Evolutionary conservation across 1,140 invertebrate genomes (phyloP).

Genomic region (Maconellicoccus hirsutus): DNA sequence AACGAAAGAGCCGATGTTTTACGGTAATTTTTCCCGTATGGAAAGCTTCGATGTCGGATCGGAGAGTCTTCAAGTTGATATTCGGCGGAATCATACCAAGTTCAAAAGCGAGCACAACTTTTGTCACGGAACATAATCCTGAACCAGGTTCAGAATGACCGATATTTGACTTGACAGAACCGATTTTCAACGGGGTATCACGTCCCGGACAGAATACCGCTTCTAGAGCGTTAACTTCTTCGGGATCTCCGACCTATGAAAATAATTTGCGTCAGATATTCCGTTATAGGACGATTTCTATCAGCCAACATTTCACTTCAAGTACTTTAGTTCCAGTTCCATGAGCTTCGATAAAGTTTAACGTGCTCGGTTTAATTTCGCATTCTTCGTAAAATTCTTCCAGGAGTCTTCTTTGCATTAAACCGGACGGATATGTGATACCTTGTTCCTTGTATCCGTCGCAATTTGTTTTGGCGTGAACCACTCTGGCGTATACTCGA

Average conservation of each 20-base stretch:
- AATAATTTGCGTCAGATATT: too few species aligned
- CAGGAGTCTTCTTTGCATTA: slow-evolving; percentile 64
- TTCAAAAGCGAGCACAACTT: slow-evolving; percentile 61
- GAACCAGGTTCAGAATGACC: slow-evolving; percentile 87
- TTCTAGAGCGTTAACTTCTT: slow-evolving; percentile 77
- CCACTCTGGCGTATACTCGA: slow-evolving; percentile 56
- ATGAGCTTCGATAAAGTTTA: slow-evolving; percentile 84
- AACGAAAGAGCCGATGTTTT: slow-evolving; percentile 21
- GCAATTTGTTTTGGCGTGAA: slow-evolving; percentile 64
- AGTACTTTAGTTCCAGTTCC: slow-evolving; percentile 54
- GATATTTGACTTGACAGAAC: slow-evolving; percentile 86
- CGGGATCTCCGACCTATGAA: slow-evolving; percentile 70
- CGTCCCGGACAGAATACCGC: slow-evolving; percentile 61
- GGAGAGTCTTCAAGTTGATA: slow-evolving; percentile 54
- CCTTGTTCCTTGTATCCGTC: slow-evolving; percentile 82
- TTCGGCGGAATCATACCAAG: slow-evolving; percentile 54
- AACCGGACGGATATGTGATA: slow-evolving; percentile 82
- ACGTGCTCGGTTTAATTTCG: slow-evolving; percentile 49
- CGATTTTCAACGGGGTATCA: slow-evolving; percentile 59
- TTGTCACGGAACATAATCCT: slow-evolving; percentile 70
- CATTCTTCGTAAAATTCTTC: slow-evolving; percentile 79
- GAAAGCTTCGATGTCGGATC: slow-evolving; percentile 52
- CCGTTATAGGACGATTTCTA: background rate
- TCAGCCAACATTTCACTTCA: too few species aligned
- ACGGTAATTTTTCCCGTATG: slow-evolving; percentile 47